Base-by-base conservation (phyloP, 2,797 vertebrate species). In the Gymnothorax javanicus region DNA sequence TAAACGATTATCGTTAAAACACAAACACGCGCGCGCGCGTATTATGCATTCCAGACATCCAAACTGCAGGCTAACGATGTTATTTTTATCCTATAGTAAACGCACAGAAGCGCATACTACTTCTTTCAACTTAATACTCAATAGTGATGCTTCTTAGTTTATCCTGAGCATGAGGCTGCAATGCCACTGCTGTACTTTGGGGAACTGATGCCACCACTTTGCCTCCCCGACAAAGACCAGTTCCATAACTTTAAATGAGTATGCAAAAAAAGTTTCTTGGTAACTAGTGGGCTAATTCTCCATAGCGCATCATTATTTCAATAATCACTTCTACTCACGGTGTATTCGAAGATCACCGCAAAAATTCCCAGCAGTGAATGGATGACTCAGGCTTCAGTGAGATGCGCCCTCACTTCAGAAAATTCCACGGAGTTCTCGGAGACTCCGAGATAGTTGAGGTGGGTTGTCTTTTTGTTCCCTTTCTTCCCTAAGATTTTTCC, bases 391-490 rank as follows among this genome's bases (percentile, higher is more conserved):
- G 43, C 87, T 64, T 67, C 87, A 58, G 54, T 60, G 7, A 59
- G 71, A 75, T 59, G 83, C 59, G 50, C 71, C 57, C 58, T 20
- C 33, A 64, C 73, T 85, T 87, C 50, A 58, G 50, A 27, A 54
- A 81, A 85, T 85, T 85, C 71, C 83, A 33, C 71, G 43, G 57
- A 54, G 83, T 84, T 67, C 12, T 17, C 54, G 52, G 73, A 52
- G 27, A 85, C 73, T 87, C 67, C 82, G 60, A 23, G 12, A 50
- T 75, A 57, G 57, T 77, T 87, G 58, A 60, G 57, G 82, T 77
- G 52, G 86, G 50, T 62, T 83, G 81, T 88, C 52, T 73, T 81
- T 50, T 82, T 67, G 64, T 82, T 52, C 87, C 58, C 64, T 84
- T 85, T 60, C 73, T 52, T 56, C 20, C 25, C 50, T 82, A 62